A percentile compares a stretch with the other conserved stretches of the same genome.
These are phyloP conservation scores for Luidia sarsii DNA, from an alignment of 53 echinoderm and acorn worm species.

Conservation along the genomic window DNA sequence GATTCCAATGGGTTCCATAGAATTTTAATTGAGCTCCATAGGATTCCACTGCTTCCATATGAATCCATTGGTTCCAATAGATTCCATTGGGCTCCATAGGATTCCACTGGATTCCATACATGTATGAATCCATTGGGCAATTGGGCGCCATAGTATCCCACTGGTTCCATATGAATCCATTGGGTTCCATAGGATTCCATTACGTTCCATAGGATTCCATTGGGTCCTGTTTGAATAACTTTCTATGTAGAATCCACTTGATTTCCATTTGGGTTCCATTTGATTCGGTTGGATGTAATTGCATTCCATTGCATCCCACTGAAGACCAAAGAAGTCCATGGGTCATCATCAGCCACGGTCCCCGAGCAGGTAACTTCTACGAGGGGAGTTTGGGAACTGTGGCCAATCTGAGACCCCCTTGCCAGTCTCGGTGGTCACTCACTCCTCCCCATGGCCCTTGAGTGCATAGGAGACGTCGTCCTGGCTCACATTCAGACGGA, in stretches of 20 bases:
- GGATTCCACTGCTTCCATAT: too few relatives aligned
- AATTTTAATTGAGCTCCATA: too few relatives aligned
- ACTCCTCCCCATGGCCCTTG: conserved; percentile 26
- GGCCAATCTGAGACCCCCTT: background rate
- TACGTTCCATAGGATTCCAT: too few relatives aligned
- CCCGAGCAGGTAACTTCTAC: background rate
- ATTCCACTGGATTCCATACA: too few relatives aligned
- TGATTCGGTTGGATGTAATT: background rate
- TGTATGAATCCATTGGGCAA: too few relatives aligned
- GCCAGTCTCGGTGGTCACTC: background rate
- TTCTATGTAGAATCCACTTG: background rate
- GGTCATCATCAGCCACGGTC: background rate
- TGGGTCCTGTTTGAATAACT: too few relatives aligned
- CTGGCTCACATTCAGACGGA: conserved; percentile 92
- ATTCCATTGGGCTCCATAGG: too few relatives aligned
- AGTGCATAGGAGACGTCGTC: conserved; percentile 92
- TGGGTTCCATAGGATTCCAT: too few relatives aligned
- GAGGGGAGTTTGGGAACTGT: background rate
- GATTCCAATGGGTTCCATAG: too few relatives aligned
- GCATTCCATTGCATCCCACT: background rate
- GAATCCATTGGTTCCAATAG: too few relatives aligned
- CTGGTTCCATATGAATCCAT: too few relatives aligned
- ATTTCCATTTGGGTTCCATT: background rate
- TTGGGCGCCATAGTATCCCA: too few relatives aligned
- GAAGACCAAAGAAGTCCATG: background rate